phyloP scores from a whole-genome alignment of 2,113 vertebrate species.

The Syrmaticus mikado region DNA sequence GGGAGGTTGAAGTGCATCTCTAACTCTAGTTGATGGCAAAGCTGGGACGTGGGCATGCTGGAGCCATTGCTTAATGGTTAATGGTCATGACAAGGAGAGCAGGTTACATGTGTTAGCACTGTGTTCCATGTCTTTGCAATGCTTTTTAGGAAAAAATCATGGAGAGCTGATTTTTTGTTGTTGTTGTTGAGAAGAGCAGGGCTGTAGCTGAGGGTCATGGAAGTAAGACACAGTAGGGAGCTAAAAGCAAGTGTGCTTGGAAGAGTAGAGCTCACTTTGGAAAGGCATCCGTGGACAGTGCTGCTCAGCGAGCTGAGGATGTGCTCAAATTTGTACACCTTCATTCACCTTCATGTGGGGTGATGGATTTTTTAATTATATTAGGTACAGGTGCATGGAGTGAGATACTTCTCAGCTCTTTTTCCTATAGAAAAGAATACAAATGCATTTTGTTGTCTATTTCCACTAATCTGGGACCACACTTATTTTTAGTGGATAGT shows the following conservation, averaged over 20 bases:
- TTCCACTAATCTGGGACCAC: neutral
- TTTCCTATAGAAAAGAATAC: neutral
- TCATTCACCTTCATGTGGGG: neutral
- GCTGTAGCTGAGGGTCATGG: neutral
- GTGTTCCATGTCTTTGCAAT: neutral
- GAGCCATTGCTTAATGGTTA: neutral
- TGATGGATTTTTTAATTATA: neutral
- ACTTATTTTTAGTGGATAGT: neutral
- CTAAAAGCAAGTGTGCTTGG: neutral
- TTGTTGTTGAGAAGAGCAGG: neutral
- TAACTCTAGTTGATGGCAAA: neutral
- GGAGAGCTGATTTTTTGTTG: neutral
- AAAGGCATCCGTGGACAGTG: neutral
- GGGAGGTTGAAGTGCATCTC: neutral
- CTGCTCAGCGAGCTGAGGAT: neutral
- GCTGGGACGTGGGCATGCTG: rapidly evolving
- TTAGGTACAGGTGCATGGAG: neutral
- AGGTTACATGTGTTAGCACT: neutral
- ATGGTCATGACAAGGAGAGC: neutral
- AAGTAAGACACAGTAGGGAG: neutral
- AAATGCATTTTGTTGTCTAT: neutral
- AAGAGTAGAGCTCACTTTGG: neutral
- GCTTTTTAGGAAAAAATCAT: neutral
- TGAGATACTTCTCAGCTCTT: neutral
- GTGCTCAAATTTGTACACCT: neutral